Conservation (phyloP, 1,140 invertebrate species). For the Radopholus similis region DNA sequence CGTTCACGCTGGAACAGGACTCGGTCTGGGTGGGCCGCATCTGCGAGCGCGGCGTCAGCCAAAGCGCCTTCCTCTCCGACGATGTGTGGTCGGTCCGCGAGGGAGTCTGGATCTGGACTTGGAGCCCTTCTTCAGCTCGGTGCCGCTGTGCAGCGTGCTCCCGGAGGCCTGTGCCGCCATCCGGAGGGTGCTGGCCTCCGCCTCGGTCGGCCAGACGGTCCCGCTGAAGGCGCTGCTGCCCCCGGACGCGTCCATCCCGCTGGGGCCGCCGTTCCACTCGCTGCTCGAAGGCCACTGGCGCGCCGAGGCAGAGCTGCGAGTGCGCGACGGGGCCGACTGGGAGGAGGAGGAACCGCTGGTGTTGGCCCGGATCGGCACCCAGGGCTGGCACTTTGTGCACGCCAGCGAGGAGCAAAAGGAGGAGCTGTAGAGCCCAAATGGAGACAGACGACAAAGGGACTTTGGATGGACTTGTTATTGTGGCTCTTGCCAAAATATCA, state of each 20-base stretch:
- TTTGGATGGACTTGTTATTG: too few relatives aligned
- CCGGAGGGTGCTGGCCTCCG: neutral
- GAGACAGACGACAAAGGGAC: too few relatives aligned
- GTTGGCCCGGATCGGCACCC: neutral
- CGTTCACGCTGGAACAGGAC: conserved; percentile 14
- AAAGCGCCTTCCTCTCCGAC: conserved; percentile 17
- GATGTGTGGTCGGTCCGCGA: neutral
- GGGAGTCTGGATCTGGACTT: neutral
- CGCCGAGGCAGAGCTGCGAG: neutral
- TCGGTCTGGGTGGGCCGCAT: conserved; percentile 11
- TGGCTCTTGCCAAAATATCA: too few relatives aligned
- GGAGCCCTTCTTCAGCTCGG: neutral
- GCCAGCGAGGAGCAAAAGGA: too few relatives aligned
- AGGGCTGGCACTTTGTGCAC: neutral
- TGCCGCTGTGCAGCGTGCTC: conserved; percentile 2
- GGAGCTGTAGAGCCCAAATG: too few relatives aligned
- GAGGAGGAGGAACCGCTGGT: neutral
- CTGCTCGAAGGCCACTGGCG: conserved; percentile 7
- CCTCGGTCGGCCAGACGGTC: neutral
- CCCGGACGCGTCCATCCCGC: neutral
- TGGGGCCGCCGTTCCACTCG: neutral
- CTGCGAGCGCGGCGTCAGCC: conserved; percentile 4
- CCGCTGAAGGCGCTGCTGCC: neutral
- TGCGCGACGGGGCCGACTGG: neutral
- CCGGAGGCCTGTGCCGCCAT: neutral